phyloP scores from a whole-genome alignment of 2,888 invertebrate genomes.

The Caenorhabditis macrosperma region DNA sequence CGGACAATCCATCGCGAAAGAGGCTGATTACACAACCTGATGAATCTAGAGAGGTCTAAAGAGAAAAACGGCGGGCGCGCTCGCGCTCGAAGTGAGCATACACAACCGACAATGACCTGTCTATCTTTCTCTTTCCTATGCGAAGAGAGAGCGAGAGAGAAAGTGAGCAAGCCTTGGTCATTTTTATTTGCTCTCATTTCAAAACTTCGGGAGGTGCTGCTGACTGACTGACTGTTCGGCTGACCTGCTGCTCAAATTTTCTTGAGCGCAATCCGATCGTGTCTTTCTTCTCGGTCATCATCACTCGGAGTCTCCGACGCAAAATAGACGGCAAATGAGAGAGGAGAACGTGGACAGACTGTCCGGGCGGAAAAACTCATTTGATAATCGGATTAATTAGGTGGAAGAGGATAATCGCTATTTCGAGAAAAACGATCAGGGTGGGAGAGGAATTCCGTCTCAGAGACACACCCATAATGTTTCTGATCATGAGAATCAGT shows the following conservation, averaged over 20 bases:
- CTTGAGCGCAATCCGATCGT: conserved; percentile 53
- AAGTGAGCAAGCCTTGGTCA: conserved; percentile 43
- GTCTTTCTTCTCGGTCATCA: conserved; percentile 37
- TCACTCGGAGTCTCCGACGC: conserved; percentile 28
- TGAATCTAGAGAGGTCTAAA: conserved; percentile 38
- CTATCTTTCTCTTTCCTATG: conserved; percentile 12
- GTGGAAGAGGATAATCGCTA: conserved; percentile 37
- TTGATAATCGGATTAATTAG: conserved; percentile 60
- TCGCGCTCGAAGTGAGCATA: conserved; percentile 11
- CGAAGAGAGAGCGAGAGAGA: too few species aligned
- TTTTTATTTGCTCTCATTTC: conserved; percentile 58
- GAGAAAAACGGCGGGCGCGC: conserved; percentile 32
- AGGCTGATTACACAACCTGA: conserved; percentile 54
- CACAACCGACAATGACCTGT: conserved; percentile 55
- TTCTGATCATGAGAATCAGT: conserved; percentile 11
- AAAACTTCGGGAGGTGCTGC: conserved; percentile 33
- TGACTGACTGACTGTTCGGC: background rate
- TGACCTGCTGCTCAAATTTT: conserved; percentile 32
- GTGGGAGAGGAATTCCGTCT: background rate
- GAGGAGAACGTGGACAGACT: background rate
- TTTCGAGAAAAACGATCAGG: conserved; percentile 14
- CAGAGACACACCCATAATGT: conserved; percentile 34
- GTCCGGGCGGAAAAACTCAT: conserved; percentile 31
- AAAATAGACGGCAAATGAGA: conserved; percentile 12
- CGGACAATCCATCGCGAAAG: conserved; percentile 24